These are phyloP conservation scores for Tringa solitaria DNA, from an alignment of 2,113 vertebrate genomes.

Conservation along the genomic window DNA sequence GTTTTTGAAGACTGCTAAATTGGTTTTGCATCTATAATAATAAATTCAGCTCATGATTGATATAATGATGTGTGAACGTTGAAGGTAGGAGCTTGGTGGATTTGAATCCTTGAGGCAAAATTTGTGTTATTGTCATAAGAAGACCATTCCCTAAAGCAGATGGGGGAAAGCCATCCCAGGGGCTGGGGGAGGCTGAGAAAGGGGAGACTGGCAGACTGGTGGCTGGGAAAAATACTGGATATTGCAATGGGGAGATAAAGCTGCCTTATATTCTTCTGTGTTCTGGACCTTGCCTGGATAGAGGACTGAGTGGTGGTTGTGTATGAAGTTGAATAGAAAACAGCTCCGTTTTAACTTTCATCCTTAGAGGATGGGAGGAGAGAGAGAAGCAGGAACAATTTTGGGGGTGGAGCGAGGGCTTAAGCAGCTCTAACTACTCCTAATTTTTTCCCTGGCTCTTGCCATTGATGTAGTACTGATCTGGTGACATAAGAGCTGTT, in stretches of 20 bases:
- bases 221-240: background rate
- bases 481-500: background rate
- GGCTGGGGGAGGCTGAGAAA: background rate
- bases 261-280: background rate
- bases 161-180: background rate
- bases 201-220: background rate
- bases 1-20: background rate
- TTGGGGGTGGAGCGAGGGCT: background rate
- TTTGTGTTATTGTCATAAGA: background rate
- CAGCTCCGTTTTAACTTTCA: background rate
- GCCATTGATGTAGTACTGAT: background rate
- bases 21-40: background rate
- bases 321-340: background rate
- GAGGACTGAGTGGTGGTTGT: background rate
- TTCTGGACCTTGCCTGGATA: background rate
- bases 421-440: background rate
- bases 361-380: background rate
- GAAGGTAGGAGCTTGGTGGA: background rate
- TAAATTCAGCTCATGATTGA: background rate
- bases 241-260: background rate
- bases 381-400: background rate
- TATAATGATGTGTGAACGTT: background rate
- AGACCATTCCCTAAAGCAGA: background rate
- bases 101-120: background rate
- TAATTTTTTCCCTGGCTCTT: background rate